Conservation (phyloP, 2,113 vertebrate species). For the Rhadina sibilatrix region DNA sequence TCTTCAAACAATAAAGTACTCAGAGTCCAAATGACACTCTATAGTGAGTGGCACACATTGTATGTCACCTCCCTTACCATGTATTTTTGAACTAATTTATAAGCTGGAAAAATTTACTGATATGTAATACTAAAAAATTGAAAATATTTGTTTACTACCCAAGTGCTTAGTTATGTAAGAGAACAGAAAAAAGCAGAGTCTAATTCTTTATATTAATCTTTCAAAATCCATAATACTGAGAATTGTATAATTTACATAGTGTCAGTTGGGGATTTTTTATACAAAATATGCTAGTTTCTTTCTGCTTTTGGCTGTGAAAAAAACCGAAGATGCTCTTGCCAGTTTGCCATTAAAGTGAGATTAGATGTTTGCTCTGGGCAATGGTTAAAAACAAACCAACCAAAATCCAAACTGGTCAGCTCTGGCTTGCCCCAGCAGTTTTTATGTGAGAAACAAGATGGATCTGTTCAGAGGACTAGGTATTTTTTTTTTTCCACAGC, state of each 20-base stretch:
- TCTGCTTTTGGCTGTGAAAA: background rate
- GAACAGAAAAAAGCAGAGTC: background rate
- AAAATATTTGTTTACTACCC: background rate
- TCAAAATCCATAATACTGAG: background rate
- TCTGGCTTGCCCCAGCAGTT: background rate
- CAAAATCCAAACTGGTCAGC: background rate
- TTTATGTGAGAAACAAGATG: background rate
- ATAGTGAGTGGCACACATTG: background rate
- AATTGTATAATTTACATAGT: background rate
- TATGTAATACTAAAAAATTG: background rate
- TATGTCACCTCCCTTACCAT: background rate
- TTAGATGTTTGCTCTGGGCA: background rate
- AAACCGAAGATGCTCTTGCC: background rate
- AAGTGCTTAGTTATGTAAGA: background rate
- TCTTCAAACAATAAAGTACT: background rate
- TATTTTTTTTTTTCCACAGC: background rate
- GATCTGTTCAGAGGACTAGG: background rate
- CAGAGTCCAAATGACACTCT: background rate
- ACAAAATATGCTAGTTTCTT: background rate
- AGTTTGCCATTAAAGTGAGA: background rate
- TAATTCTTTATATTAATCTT: slow-evolving; percentile 5
- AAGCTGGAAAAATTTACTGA: background rate
- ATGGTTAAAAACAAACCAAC: background rate
- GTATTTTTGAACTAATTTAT: slow-evolving; percentile 8
- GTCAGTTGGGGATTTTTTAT: background rate